phyloP scores from a whole-genome alignment of 2,888 invertebrate genomes.

The Linhomoeus sp. region DNA sequence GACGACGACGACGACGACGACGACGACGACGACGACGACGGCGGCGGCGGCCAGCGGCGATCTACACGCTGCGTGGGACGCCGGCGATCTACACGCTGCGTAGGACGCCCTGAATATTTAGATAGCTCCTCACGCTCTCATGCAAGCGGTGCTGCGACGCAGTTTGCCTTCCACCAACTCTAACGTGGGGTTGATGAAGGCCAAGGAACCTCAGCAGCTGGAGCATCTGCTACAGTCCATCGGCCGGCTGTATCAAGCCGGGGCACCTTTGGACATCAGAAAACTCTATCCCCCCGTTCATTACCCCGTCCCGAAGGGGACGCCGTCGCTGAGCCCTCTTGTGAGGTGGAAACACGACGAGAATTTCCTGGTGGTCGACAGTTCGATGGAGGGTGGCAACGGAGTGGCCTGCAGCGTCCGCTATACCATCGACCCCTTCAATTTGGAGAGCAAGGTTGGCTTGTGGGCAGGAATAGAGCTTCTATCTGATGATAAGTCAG shows the following conservation, averaged over 20 bases:
- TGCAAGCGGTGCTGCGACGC: constrained; percentile 72
- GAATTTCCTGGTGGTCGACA: too few relatives aligned
- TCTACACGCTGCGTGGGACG: too few relatives aligned
- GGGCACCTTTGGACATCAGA: constrained; percentile 49
- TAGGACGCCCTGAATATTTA: too few relatives aligned
- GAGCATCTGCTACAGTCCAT: constrained; percentile 51
- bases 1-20: too few relatives aligned
- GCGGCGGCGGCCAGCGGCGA: too few relatives aligned
- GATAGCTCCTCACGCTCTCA: constrained; percentile 65
- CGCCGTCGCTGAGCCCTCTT: neutral
- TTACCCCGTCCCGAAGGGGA: constrained; percentile 54
- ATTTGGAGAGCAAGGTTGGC: too few relatives aligned
- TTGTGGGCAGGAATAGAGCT: too few relatives aligned
- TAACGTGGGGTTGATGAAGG: constrained; percentile 60
- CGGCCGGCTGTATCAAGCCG: constrained; percentile 51
- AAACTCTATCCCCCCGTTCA: constrained; percentile 50
- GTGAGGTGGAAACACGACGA: neutral
- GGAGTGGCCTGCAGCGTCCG: constrained; percentile 27
- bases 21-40: too few relatives aligned
- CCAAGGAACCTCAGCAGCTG: constrained; percentile 48
- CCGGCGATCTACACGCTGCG: too few relatives aligned
- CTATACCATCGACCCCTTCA: constrained; percentile 4
- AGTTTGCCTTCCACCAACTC: constrained; percentile 48
- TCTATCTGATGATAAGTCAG: too few relatives aligned
- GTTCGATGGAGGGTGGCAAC: constrained; percentile 35